Evolutionary conservation across 2,888 invertebrate species (phyloP).

Genomic region (Psococerastis gibbosa): DNA sequence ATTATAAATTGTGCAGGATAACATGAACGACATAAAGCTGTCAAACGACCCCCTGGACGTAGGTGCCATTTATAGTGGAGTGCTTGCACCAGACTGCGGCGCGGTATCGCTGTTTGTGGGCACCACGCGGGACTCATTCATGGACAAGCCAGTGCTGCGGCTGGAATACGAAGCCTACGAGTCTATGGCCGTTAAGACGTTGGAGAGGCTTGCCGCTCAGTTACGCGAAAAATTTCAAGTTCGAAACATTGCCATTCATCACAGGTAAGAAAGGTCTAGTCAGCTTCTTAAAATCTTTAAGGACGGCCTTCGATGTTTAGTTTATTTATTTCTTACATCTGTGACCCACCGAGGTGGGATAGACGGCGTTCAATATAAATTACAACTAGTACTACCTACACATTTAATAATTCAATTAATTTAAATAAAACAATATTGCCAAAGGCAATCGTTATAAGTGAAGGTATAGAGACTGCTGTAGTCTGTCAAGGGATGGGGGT

Average conservation of each 20-base stretch:
- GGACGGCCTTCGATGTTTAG: no score
- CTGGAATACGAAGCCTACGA: conserved; percentile 90
- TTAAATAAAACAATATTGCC: no score
- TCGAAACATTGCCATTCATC: conserved; percentile 66
- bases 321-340: no score
- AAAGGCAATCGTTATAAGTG: no score
- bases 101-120: conserved; percentile 82
- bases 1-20: conserved; percentile 22
- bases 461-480: no score
- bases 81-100: conserved; percentile 55
- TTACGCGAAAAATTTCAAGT: conserved; percentile 53
- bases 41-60: conserved; percentile 45
- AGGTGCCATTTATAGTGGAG: conserved; percentile 43
- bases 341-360: no score
- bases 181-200: conserved; percentile 70
- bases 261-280: no score
- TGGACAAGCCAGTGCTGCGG: conserved; percentile 55
- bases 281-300: no score
- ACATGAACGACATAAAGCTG: conserved; percentile 52
- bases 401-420: no score
- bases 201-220: conserved; percentile 56
- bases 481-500: no score
- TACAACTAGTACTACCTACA: no score
- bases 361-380: no score
- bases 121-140: conserved; percentile 68